Evolutionary conservation across 1,140 invertebrate species (phyloP).

Genomic region (Drosophila lini): DNA sequence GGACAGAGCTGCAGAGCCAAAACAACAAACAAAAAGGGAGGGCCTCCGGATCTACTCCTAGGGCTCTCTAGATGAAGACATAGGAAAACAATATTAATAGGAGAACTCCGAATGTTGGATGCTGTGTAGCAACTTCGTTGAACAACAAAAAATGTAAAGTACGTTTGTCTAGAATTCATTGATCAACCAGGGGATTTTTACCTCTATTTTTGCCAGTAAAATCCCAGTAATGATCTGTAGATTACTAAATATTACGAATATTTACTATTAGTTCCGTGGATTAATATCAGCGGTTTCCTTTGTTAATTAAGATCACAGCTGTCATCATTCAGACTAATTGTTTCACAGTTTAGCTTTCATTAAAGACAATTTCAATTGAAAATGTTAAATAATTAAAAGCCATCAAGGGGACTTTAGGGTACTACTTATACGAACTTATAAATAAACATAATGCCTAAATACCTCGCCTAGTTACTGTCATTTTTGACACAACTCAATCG

Average conservation of each 20-base stretch:
- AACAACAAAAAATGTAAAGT: too few relatives aligned
- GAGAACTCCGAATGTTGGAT: neutral
- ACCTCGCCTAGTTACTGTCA: constrained; percentile 4
- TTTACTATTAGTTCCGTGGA: too few relatives aligned
- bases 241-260: neutral
- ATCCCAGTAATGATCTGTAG: neutral
- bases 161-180: neutral
- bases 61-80: constrained; percentile 12
- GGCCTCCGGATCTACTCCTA: constrained; percentile 3
- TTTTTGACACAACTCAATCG: constrained; percentile 13
- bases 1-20: constrained; percentile 40
- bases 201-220: neutral
- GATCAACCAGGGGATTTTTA: neutral
- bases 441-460: constrained; percentile 17
- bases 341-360: neutral
- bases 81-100: constrained; percentile 8
- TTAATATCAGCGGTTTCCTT: neutral
- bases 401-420: neutral
- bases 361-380: neutral
- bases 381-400: neutral
- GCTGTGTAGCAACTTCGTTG: neutral
- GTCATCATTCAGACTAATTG: neutral
- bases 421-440: neutral
- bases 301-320: neutral
- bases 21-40: constrained; percentile 52